A percentile compares a stretch with the other conserved stretches of the same genome.
These are phyloP conservation scores for Tiphia femorata DNA, from an alignment of 2,888 invertebrate genomes.

Conservation along the genomic window DNA sequence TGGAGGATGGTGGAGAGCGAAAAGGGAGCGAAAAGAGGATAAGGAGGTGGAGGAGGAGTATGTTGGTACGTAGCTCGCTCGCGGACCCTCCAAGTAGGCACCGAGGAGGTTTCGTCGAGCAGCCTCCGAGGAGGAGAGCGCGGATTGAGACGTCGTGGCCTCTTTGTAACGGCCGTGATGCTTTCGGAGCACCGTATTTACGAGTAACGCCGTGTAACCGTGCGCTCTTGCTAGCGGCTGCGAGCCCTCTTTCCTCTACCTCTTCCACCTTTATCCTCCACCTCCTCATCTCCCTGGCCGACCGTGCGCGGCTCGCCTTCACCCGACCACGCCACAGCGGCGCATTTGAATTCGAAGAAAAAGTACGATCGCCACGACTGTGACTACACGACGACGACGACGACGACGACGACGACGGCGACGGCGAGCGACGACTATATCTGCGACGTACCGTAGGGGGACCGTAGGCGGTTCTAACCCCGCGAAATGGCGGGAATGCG, in stretches of 20 bases:
- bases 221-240: slow-evolving; percentile 54
- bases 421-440: background rate
- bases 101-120: no score
- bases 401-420: slow-evolving; percentile 3
- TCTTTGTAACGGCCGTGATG: slow-evolving; percentile 67
- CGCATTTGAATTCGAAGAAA: slow-evolving; percentile 61
- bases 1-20: slow-evolving; percentile 8
- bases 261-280: no score
- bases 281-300: no score
- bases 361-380: slow-evolving; percentile 27
- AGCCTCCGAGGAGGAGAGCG: no score
- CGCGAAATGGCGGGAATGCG: no score
- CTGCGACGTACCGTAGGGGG: no score
- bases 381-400: background rate
- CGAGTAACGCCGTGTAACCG: slow-evolving; percentile 65
- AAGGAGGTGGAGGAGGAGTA: slow-evolving; percentile 25
- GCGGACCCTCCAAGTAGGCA: slow-evolving; percentile 64
- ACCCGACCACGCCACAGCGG: slow-evolving; percentile 20
- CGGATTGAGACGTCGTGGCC: slow-evolving; percentile 68
- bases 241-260: slow-evolving; percentile 36
- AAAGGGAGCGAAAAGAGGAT: slow-evolving; percentile 17
- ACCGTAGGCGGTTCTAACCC: no score
- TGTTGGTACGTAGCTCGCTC: slow-evolving; percentile 48
- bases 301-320: background rate
- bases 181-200: slow-evolving; percentile 66